phyloP scores from a whole-genome alignment of 2,888 invertebrate species.

The Steinernema hermaphroditum region DNA sequence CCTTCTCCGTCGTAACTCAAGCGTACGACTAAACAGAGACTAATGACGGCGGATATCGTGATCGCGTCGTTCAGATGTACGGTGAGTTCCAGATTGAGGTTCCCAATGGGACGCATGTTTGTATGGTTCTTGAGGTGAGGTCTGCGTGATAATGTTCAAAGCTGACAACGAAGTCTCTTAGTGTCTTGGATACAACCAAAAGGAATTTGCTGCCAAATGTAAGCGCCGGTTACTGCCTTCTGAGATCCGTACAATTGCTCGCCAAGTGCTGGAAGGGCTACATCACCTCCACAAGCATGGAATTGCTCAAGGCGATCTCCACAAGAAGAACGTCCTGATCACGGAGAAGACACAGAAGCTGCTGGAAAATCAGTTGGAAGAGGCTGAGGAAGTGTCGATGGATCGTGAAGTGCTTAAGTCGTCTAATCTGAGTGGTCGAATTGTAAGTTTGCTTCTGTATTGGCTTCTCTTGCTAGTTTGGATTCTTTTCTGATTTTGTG shows the following conservation, averaged over 20 bases:
- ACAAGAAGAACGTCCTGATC: constrained; percentile 70
- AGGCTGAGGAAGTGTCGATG: constrained; percentile 68
- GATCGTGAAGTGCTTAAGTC: constrained; percentile 8
- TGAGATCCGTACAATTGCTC: constrained; percentile 92
- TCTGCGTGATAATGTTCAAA: not conserved
- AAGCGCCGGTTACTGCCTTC: constrained; percentile 93
- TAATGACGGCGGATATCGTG: constrained; percentile 84
- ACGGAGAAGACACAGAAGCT: constrained; percentile 85
- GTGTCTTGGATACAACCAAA: constrained; percentile 93
- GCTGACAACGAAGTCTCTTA: constrained; percentile 71
- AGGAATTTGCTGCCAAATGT: constrained; percentile 95
- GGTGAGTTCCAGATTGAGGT: constrained; percentile 80
- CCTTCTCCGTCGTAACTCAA: no score
- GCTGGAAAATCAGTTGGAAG: constrained; percentile 90
- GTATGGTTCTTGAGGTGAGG: constrained; percentile 66
- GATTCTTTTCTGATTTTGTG: constrained; percentile 2
- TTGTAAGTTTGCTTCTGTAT: constrained; percentile 1
- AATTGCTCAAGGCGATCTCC: constrained; percentile 76
- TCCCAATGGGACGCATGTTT: constrained; percentile 85
- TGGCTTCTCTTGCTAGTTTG: no score
- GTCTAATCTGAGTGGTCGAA: constrained; percentile 2
- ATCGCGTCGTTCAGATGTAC: constrained; percentile 83
- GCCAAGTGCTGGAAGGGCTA: constrained; percentile 79
- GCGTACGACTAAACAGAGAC: constrained; percentile 85
- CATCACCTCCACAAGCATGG: constrained; percentile 96